Evolutionary conservation across 2,888 invertebrate species (phyloP).

Genomic region (Diarsia dahlii): DNA sequence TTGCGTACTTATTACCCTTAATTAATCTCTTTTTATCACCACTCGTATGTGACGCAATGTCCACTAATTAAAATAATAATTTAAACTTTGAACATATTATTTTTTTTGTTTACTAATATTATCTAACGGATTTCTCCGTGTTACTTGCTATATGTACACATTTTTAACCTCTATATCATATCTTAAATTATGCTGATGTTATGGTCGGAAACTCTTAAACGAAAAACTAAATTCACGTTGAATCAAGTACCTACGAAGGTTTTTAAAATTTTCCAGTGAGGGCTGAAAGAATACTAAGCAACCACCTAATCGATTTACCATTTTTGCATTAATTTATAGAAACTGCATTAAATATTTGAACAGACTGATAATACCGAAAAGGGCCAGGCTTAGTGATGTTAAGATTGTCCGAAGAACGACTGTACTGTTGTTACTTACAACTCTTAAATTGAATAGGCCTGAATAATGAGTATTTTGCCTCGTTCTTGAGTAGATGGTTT

Average conservation of each 20-base stretch:
- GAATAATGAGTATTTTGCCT: conserved; percentile 41
- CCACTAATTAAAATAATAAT: neutral
- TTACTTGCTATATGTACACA: neutral
- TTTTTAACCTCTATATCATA: neutral
- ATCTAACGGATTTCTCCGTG: neutral
- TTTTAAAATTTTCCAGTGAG: too few relatives aligned
- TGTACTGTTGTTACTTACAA: neutral
- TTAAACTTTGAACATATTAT: neutral
- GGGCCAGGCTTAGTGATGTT: neutral
- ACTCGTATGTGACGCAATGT: neutral
- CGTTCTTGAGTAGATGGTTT: conserved; percentile 8
- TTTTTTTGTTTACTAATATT: neutral
- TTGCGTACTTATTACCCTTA: too few relatives aligned
- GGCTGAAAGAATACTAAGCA: too few relatives aligned
- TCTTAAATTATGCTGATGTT: neutral
- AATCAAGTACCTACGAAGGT: too few relatives aligned
- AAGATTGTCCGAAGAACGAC: conserved; percentile 7
- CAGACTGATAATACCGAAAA: neutral
- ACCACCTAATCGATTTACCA: neutral
- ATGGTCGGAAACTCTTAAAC: neutral
- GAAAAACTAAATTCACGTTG: too few relatives aligned
- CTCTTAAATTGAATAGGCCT: conserved; percentile 31
- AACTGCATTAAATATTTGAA: neutral
- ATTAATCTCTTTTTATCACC: too few relatives aligned
- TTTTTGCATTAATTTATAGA: neutral